Evolutionary conservation across 2,797 vertebrate genomes (phyloP).

Genomic region (Fratercula arctica): DNA sequence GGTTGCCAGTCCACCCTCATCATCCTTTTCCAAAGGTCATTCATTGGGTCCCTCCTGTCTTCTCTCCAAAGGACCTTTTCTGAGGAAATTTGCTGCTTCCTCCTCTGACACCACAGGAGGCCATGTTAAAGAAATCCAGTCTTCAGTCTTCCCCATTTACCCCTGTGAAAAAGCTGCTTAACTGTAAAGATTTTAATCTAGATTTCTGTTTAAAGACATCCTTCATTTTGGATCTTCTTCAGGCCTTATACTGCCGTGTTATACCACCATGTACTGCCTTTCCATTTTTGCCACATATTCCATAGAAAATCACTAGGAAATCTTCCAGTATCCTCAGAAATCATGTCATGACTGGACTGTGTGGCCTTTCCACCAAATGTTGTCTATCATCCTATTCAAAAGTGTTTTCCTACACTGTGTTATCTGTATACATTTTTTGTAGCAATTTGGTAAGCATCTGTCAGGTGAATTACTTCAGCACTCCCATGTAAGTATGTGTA

Average conservation of each 20-base stretch:
- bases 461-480: not conserved
- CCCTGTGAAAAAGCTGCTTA: not conserved
- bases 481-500: not conserved
- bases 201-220: not conserved
- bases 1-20: not conserved
- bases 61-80: not conserved
- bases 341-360: not conserved
- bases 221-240: not conserved
- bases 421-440: not conserved
- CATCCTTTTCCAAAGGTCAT: not conserved
- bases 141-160: not conserved
- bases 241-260: not conserved
- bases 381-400: not conserved
- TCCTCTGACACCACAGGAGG: not conserved
- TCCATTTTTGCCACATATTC: not conserved
- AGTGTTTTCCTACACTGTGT: not conserved
- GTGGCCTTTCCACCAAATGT: not conserved
- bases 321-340: not conserved
- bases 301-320: not conserved
- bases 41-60: not conserved
- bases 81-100: not conserved
- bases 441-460: not conserved
- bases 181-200: not conserved
- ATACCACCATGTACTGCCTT: not conserved
- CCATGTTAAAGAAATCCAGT: not conserved